Conservation (phyloP, 1,140 invertebrate species). For the Nasonia vitripennis region DNA sequence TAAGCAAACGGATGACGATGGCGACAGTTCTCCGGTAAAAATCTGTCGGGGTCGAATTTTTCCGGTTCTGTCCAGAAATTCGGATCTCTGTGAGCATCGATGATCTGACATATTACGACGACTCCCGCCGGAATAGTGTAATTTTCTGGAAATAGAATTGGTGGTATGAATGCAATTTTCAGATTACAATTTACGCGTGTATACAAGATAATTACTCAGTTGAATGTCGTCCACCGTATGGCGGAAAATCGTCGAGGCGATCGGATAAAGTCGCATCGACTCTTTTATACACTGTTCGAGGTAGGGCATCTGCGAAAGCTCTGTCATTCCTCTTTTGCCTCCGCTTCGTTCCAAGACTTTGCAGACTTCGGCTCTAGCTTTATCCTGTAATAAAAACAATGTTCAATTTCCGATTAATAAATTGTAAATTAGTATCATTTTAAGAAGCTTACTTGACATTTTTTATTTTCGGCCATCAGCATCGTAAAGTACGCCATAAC, state of each 20-base stretch:
- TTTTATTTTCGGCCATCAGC: slow-evolving; percentile 52
- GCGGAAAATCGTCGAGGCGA: slow-evolving; percentile 76
- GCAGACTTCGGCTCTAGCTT: slow-evolving; percentile 50
- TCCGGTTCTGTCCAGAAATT: slow-evolving; percentile 84
- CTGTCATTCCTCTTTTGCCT: slow-evolving; percentile 49
- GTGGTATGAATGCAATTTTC: not conserved
- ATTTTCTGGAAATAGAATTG: slow-evolving; percentile 51
- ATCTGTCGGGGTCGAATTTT: slow-evolving; percentile 86
- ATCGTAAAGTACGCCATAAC: slow-evolving; percentile 47
- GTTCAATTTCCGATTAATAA: not conserved
- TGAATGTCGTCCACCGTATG: slow-evolving; percentile 69
- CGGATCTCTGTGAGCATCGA: slow-evolving; percentile 80
- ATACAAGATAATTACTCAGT: slow-evolving; percentile 49
- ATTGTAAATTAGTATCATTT: not conserved
- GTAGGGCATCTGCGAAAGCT: slow-evolving; percentile 64
- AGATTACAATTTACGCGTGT: not conserved
- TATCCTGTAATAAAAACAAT: slow-evolving; percentile 34
- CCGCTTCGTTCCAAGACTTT: slow-evolving; percentile 29
- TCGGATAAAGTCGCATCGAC: slow-evolving; percentile 76
- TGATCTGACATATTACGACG: slow-evolving; percentile 72
- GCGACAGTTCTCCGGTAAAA: slow-evolving; percentile 76
- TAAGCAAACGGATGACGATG: slow-evolving; percentile 77
- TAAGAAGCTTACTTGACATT: slow-evolving; percentile 51
- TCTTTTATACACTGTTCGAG: slow-evolving; percentile 80
- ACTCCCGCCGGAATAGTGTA: slow-evolving; percentile 67